Evolutionary conservation across 2,888 invertebrate species (phyloP), one percentile per base, ranked within the genome.

Genomic region (Muscina levida): DNA sequence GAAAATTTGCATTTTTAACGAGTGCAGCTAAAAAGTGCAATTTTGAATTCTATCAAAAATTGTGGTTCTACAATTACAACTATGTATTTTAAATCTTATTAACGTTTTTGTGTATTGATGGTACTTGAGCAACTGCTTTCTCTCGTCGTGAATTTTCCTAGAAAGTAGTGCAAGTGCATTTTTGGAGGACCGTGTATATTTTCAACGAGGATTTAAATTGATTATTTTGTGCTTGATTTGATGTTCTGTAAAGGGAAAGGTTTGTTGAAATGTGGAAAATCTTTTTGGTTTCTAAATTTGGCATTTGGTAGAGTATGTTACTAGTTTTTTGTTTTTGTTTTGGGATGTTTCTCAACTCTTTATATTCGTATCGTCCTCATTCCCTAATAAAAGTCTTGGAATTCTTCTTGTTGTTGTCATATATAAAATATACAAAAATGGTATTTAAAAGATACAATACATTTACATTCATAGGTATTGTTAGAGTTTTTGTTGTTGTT

Each of bases 1-100:
- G 68, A 78, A 83, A 88, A 86, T 87, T 86, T 89, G 88, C 89
- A 87, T 87, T 89, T 87, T 88, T 88, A 88, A 88, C 88, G 86
- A 87, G 88, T 88, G 89, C 86, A 67, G 87, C 86, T 89, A 87
- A 88, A 88, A 87, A 86, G 87, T 88, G 86, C 87, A 86, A 88
- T 87, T 84, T 85, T 84, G 72, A 68, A 22, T 31, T 70, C 31
- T 56, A 68, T 42, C 19, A 39, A 44, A 6, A 44, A n/a, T 68
- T 15, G 15, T 19, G 3, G 19, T 44, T 48, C 19, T 77, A 65
- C 17, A 15, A n/a, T 51, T 62, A 24, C 57, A 67, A 42, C n/a
- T n/a, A n/a, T n/a, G n/a, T n/a, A n/a, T n/a, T n/a, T n/a, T 72
- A 31, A 31, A 31, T 31, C 31, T 31, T 31, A 31, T 5, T 31